These are phyloP conservation scores for Loripinus fragilis DNA, from an alignment of 2,888 invertebrate species.

Conservation along the genomic window DNA sequence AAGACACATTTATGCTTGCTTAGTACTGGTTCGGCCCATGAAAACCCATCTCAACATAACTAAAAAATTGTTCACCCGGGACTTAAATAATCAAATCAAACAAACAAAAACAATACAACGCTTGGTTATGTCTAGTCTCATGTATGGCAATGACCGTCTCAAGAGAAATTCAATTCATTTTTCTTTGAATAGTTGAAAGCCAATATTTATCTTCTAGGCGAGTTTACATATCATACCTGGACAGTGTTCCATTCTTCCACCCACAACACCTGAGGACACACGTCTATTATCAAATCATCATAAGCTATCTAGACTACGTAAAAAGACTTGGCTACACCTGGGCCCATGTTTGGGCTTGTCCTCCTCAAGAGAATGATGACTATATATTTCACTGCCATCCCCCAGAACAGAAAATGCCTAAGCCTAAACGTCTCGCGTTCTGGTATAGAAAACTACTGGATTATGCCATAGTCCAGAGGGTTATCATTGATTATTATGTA, in stretches of 20 bases:
- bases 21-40: too few species aligned
- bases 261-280: slow-evolving; percentile 98
- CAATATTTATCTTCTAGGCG: slow-evolving; percentile 86
- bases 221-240: slow-evolving; percentile 99
- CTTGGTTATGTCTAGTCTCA: too few species aligned
- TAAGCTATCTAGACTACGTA: slow-evolving; percentile 99
- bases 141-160: too few species aligned
- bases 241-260: slow-evolving; percentile 99
- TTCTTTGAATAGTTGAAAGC: too few species aligned
- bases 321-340: slow-evolving; percentile 99
- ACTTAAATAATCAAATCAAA: too few species aligned
- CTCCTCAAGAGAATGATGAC: slow-evolving; percentile 99
- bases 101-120: too few species aligned
- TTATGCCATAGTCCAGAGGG: slow-evolving; percentile 97
- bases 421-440: slow-evolving; percentile 99
- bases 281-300: slow-evolving; percentile 99
- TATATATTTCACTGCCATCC: slow-evolving; percentile 99
- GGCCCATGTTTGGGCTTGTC: slow-evolving; percentile 99
- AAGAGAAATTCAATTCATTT: too few species aligned
- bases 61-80: too few species aligned
- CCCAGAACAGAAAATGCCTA: slow-evolving; percentile 99
- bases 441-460: slow-evolving; percentile 99
- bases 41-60: too few species aligned
- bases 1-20: too few species aligned
- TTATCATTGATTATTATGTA: slow-evolving; percentile 98